Percentiles rank a stretch among this genome's conserved stretches.
Conservation (phyloP, 2,113 vertebrate species). For the Eulemur macaco region DNA sequence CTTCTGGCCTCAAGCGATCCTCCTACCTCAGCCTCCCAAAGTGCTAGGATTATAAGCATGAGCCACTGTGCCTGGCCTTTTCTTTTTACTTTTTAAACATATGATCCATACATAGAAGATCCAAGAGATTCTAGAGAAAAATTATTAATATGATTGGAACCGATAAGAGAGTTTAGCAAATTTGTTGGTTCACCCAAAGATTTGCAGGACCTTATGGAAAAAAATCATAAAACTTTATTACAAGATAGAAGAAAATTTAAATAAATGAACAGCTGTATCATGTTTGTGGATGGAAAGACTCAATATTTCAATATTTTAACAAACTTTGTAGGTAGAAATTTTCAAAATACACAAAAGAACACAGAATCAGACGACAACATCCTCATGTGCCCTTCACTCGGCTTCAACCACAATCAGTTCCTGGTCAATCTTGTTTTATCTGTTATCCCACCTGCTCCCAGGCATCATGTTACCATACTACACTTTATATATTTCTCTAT, state of each 20-base stretch:
- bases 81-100: neutral
- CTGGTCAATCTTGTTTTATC: neutral
- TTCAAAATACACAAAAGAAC: neutral
- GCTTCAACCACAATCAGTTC: neutral
- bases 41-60: neutral
- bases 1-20: neutral
- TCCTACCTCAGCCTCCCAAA: neutral
- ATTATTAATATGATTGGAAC: neutral
- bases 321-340: neutral
- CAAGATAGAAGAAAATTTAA: slow-evolving; percentile 28
- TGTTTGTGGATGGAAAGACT: neutral
- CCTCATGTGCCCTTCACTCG: neutral
- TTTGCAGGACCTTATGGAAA: neutral
- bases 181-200: neutral
- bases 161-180: neutral
- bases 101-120: neutral
- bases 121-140: neutral
- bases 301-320: neutral
- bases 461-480: neutral
- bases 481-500: neutral
- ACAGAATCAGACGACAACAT: neutral
- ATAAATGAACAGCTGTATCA: neutral
- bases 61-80: neutral
- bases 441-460: neutral
- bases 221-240: neutral